Base-by-base conservation (phyloP, 2,113 vertebrate genomes). In the Carlito syrichta region DNA sequence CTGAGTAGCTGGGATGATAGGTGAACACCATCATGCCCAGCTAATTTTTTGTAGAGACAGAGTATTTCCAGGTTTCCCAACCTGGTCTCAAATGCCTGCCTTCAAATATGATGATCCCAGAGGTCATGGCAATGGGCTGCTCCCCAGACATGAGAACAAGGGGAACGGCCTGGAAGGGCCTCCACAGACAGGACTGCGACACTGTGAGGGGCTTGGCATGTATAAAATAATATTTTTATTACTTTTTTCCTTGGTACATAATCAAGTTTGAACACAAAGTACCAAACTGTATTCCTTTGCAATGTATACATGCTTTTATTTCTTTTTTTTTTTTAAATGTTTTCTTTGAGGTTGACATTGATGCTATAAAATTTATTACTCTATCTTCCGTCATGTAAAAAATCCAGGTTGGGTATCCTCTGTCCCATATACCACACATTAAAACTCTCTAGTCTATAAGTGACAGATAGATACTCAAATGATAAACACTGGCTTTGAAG, bases 101-200 rank as follows among this genome's bases (percentile, higher is more conserved):
- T n/a, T n/a, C n/a, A n/a, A n/a, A n/a, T n/a, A n/a, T n/a, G n/a
- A n/a, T n/a, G 52, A n/a, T 25, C 56, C 45, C n/a, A 19, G 22
- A 17, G 8, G 8, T 3, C 19, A 13, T 25, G 6, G n/a, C 8
- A 5, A 0, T 16, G 4, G 50, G 40, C n/a, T 4, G 32, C 52
- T 73, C 79, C 25, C 38, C 35, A 17, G 0, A 4, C 32, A 10
- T 0, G 13, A 32, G 25, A 69, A n/a, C 20, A 9, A 23, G 32
- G 13, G 2, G 11, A 81, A 13, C 43, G 20, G 68, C 11, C 38
- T 48, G 40, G 6, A 10, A 1, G 43, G 25, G 43, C 50, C 27
- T 56, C 60, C 19, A 12, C 7, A 40, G 68, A 10, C 68, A 22
- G 68, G 43, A 54, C 66, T 27, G 48, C 8, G 17, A 32, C 62